These are phyloP conservation scores for Yoshiicerus persimilis DNA, from an alignment of 1,140 invertebrate species.

Conservation along the genomic window DNA sequence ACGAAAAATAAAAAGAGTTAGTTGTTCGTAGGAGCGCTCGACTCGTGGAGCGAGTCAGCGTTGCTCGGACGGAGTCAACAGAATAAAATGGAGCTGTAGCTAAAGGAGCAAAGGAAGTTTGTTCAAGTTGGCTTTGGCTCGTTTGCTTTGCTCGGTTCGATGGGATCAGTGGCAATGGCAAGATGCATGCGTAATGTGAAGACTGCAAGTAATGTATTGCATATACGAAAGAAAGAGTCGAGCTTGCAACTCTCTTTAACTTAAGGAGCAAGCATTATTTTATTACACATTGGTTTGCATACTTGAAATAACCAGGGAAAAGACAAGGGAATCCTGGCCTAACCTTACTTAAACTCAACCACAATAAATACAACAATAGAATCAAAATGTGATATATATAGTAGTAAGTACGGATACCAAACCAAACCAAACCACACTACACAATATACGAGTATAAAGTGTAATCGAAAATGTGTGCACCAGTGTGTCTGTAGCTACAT, in stretches of 20 bases:
- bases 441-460: background rate
- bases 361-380: background rate
- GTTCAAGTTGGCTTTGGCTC: constrained; percentile 11
- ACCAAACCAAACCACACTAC: no score
- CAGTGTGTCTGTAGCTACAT: background rate
- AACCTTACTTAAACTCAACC: background rate
- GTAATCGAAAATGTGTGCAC: background rate
- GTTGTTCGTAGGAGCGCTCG: background rate
- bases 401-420: no score
- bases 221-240: background rate
- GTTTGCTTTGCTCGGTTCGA: background rate
- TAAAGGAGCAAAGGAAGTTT: constrained; percentile 12
- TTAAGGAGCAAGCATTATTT: background rate
- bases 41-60: background rate
- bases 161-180: constrained; percentile 18
- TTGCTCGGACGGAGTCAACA: background rate
- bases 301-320: background rate
- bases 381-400: no score
- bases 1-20: background rate
- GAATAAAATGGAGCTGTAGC: constrained; percentile 12
- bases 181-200: constrained; percentile 28
- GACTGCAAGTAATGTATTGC: constrained; percentile 13
- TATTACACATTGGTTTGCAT: background rate
- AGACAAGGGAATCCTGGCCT: background rate
- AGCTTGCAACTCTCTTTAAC: background rate